Base-by-base conservation (phyloP, 2,888 invertebrate genomes). In the Oeneis ivallda region DNA sequence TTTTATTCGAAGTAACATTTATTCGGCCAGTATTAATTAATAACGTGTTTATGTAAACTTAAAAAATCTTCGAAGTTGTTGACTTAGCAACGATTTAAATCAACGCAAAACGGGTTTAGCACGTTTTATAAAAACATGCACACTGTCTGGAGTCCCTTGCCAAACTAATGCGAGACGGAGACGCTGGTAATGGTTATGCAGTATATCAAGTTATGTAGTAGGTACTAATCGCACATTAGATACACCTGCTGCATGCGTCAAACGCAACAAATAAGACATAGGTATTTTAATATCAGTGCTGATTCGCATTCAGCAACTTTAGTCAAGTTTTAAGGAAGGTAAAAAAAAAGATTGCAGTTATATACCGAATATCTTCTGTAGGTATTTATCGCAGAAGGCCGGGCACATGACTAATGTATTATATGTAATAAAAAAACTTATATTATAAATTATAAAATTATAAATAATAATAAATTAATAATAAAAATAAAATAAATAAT, bases 151-250 rank as follows among this genome's bases (percentile, higher is more conserved):
- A 13, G 11, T 17, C 56, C 54, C 54, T 41, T 37, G 9, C 19
- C 39, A 19, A 56, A 41, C 56, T 41, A 17, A 10, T 17, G 10
- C 10, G 17, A 39, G 11, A 13, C 53, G 2, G 52, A 39, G 39
- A 15, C 15, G 15, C 13, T 15, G 47, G 15, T 39, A 54, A n/a
- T 37, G 34, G 50, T 2, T 37, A 37, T n/a, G n/a, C 37, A 56
- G 41, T 19, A 56, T 56, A 41, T 56, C 41, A 56, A 56, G 19
- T 56, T 26, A 41, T 15, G 53, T 37, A 53, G 17, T n/a, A n/a
- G n/a, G n/a, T 47, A 9, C 17, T 17, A 9, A 6, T 9, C 47
- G 15, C 47, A 47, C 17, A 47, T 47, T 47, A 10, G 7, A 8
- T 9, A 37, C 9, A 9, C 9, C 15, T 15, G 15, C 15, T 15